A percentile compares a stretch with the other conserved stretches of the same genome.
Conservation (phyloP, 2,797 vertebrate species). For the Luscinia megarhynchos region DNA sequence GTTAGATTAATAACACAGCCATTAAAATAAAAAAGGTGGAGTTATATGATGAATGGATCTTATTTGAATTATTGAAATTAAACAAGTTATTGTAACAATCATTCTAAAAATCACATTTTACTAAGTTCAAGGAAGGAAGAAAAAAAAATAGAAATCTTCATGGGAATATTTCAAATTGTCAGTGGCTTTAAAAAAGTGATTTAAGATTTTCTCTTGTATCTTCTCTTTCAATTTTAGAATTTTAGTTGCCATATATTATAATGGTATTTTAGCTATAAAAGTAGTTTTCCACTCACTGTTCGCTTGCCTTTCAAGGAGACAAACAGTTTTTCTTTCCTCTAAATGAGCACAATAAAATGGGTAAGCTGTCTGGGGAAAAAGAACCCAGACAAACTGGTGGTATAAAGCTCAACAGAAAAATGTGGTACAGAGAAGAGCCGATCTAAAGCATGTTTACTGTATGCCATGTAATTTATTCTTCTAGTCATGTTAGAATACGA, state of each 20-base stretch:
- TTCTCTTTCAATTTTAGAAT: conserved; percentile 68
- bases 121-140: conserved; percentile 40
- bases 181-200: conserved; percentile 58
- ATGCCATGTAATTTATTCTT: conserved; percentile 35
- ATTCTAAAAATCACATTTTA: conserved; percentile 62
- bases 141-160: conserved; percentile 43
- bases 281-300: conserved; percentile 66
- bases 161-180: conserved; percentile 59
- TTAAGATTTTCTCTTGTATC: conserved; percentile 56
- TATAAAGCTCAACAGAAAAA: conserved; percentile 70
- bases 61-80: conserved; percentile 57
- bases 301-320: conserved; percentile 64
- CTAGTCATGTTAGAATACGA: conserved; percentile 32
- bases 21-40: conserved; percentile 66
- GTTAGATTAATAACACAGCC: conserved; percentile 58
- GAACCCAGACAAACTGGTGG: conserved; percentile 40
- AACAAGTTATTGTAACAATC: conserved; percentile 66
- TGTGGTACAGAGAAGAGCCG: conserved; percentile 48
- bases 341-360: conserved; percentile 73
- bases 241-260: conserved; percentile 67
- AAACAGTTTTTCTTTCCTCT: conserved; percentile 73
- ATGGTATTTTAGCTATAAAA: conserved; percentile 67
- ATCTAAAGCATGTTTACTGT: conserved; percentile 48
- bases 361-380: conserved; percentile 48
- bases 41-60: conserved; percentile 53